Conservation (phyloP, 2,113 vertebrate species). For the Diadophis punctatus region DNA sequence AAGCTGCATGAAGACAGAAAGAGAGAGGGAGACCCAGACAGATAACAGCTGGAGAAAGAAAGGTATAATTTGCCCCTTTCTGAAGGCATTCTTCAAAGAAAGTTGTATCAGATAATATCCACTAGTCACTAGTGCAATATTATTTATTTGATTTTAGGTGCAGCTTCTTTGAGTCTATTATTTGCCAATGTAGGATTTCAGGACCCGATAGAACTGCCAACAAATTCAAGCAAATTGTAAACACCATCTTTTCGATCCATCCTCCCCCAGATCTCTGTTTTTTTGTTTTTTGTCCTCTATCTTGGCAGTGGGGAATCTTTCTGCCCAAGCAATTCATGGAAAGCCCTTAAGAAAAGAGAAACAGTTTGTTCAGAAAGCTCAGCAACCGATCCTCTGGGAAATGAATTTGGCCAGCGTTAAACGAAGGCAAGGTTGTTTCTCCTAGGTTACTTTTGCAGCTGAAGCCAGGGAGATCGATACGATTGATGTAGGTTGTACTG, state of each 20-base stretch:
- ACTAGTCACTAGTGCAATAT: background rate
- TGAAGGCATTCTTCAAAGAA: background rate
- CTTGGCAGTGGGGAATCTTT: background rate
- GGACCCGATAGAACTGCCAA: background rate
- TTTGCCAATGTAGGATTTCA: background rate
- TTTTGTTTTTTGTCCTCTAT: background rate
- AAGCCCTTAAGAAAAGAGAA: background rate
- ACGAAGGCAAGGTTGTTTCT: background rate
- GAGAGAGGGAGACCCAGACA: background rate
- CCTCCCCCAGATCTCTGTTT: background rate
- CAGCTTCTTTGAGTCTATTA: background rate
- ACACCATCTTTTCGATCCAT: background rate
- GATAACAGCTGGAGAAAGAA: background rate
- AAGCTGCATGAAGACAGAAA: background rate
- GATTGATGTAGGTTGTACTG: slow-evolving; percentile 16
- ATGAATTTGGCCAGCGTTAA: background rate
- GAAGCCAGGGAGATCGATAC: background rate
- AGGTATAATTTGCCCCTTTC: background rate
- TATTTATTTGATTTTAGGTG: background rate
- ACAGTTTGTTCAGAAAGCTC: background rate
- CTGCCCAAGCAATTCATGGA: background rate
- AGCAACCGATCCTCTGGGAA: background rate
- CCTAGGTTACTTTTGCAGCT: background rate
- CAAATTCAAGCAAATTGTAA: background rate
- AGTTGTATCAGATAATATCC: background rate